These are phyloP conservation scores for Conchocele bisecta DNA, from an alignment of 2,888 invertebrate genomes.

Conservation along the genomic window DNA sequence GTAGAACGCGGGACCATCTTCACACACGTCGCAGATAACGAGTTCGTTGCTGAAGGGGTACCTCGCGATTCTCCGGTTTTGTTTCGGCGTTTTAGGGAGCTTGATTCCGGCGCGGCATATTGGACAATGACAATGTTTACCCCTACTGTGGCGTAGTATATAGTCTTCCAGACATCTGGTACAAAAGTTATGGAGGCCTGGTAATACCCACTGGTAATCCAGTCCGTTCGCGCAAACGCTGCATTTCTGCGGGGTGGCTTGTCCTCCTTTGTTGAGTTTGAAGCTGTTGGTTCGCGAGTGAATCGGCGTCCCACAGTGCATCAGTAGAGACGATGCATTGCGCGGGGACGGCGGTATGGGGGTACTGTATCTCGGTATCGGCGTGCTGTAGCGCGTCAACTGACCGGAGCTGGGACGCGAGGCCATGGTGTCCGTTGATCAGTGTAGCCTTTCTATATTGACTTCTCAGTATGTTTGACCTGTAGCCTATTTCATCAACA, in stretches of 20 bases:
- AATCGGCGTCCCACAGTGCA: no score
- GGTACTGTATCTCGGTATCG: no score
- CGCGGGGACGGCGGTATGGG: no score
- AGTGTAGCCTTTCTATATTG: no score
- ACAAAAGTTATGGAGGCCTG: slow-evolving; percentile 58
- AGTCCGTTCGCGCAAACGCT: slow-evolving; percentile 51
- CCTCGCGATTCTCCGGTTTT: slow-evolving; percentile 12
- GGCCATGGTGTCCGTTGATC: no score
- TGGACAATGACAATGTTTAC: slow-evolving; percentile 52
- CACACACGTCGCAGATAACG: slow-evolving; percentile 54
- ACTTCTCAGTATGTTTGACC: no score
- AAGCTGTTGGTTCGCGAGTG: slow-evolving; percentile 34
- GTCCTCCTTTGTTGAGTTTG: slow-evolving; percentile 44
- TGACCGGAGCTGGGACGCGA: no score
- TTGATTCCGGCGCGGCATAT: slow-evolving; percentile 55
- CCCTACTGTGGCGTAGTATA: slow-evolving; percentile 51
- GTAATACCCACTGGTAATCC: slow-evolving; percentile 57
- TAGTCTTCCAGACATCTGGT: slow-evolving; percentile 55
- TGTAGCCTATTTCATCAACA: no score
- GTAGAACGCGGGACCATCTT: slow-evolving; percentile 52
- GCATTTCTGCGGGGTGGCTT: slow-evolving; percentile 53
- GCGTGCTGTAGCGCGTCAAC: no score
- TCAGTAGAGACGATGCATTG: no score
- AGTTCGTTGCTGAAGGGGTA: slow-evolving; percentile 39
- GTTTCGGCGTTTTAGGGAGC: slow-evolving; percentile 41